Base-by-base conservation (phyloP, 2,113 vertebrate genomes). In the Promerops cafer region DNA sequence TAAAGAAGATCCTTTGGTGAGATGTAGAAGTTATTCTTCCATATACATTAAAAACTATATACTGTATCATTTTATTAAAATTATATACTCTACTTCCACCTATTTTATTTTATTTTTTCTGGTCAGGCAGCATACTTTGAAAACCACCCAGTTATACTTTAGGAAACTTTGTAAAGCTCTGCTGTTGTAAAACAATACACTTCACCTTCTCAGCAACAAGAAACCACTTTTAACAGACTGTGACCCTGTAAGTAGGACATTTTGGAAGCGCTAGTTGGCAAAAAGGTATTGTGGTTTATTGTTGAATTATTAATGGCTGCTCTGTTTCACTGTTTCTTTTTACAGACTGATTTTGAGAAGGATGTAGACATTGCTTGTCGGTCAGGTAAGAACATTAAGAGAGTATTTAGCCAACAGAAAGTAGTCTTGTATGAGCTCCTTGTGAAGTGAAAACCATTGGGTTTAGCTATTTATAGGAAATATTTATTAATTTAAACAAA, bases 301-400 rank as follows among this genome's bases (percentile, higher is more conserved):
- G 81, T 96, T 78, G 39, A 89, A 59, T 96, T 93, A 96, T 69
- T 97, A 91, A 96, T 93, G 26, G 28, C 89, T 95, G n/a, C 53
- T 75, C n/a, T 93, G 16, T 77, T 83, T 95, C 64, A 3, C 76
- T 96, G 66, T 97, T 97, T 97, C 85, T 96, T 97, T 44, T 97
- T 97, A 97, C 99, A 99, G 99, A 99, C 99, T 93, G 99, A 99
- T 98, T 99, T 99, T 97, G 99, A 99, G 98, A 99, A 99, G 97
- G 99, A 99, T 20, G 99, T 99, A 97, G 99, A 99, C 98, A 99
- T 99, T 97, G 99, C 99, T 96, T 99, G 99, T 97, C 98, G 99
- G 96, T 99, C 99, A 98, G 99, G 99, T 99, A 99, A 98, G 98
- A 93, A 54, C 76, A 42, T 1, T 74, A 70, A 26, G 30, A 82